Conservation (phyloP, 2,113 vertebrate species). For the Eidolon helvum region DNA sequence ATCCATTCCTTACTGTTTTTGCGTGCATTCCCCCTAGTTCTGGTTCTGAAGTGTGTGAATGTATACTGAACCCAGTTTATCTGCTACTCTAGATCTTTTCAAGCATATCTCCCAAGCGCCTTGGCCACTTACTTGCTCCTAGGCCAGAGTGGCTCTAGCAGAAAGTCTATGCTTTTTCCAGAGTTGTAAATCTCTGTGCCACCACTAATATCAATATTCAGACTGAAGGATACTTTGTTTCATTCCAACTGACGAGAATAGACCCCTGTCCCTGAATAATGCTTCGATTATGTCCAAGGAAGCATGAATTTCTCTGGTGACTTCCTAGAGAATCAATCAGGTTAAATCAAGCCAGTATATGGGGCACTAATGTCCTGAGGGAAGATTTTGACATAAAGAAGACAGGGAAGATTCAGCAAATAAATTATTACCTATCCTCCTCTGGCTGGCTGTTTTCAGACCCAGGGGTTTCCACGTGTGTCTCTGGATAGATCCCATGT, state of each 20-base stretch:
- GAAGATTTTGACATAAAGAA: slow-evolving; percentile 18
- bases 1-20: neutral
- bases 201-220: neutral
- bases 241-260: neutral
- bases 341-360: neutral
- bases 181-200: neutral
- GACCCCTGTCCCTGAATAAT: neutral
- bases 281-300: neutral
- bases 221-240: neutral
- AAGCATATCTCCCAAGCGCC: neutral
- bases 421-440: neutral
- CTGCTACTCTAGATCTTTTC: neutral
- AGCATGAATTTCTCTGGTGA: neutral
- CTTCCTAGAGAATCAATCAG: neutral
- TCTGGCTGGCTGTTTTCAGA: neutral
- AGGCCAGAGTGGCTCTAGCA: neutral
- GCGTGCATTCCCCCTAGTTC: neutral
- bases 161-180: neutral
- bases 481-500: neutral
- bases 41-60: neutral
- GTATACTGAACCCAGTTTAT: neutral
- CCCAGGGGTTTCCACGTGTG: neutral
- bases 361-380: neutral
- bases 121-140: neutral
- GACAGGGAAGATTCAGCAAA: neutral